Evolutionary conservation across 2,113 vertebrate genomes (phyloP).

Genomic region (Redunca redunca): DNA sequence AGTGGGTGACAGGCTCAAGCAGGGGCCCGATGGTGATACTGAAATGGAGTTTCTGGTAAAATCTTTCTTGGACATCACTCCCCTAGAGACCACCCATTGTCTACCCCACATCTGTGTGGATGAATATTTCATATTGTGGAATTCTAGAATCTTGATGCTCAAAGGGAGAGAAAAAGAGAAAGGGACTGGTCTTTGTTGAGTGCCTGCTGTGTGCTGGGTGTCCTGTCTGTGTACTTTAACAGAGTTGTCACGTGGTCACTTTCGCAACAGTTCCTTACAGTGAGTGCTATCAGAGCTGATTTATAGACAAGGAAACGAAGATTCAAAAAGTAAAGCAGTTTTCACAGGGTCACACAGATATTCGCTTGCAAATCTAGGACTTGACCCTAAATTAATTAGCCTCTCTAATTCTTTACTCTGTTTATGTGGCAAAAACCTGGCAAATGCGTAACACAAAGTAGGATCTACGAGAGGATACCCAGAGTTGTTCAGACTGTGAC

Average conservation of each 20-base stretch:
- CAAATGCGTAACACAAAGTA: not conserved
- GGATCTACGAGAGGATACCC: not conserved
- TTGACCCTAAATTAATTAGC: not conserved
- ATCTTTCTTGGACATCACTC: not conserved
- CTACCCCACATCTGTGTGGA: not conserved
- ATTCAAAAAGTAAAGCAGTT: constrained; percentile 30
- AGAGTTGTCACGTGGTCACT: not conserved
- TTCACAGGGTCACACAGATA: constrained; percentile 25
- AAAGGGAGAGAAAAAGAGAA: not conserved
- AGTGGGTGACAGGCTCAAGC: not conserved
- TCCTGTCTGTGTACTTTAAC: not conserved
- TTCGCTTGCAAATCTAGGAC: not conserved
- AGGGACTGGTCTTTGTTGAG: not conserved
- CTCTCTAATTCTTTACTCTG: not conserved
- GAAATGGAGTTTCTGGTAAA: not conserved
- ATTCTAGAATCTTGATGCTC: not conserved
- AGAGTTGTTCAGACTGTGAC: not conserved
- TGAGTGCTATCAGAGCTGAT: not conserved
- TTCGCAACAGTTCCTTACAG: not conserved
- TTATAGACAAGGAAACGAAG: not conserved
- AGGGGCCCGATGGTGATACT: not conserved
- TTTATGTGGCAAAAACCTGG: not conserved
- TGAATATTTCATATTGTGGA: not conserved
- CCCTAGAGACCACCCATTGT: not conserved
- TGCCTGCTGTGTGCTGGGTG: not conserved